Conservation (phyloP, 2,113 vertebrate genomes). For the Tursiops truncatus region DNA sequence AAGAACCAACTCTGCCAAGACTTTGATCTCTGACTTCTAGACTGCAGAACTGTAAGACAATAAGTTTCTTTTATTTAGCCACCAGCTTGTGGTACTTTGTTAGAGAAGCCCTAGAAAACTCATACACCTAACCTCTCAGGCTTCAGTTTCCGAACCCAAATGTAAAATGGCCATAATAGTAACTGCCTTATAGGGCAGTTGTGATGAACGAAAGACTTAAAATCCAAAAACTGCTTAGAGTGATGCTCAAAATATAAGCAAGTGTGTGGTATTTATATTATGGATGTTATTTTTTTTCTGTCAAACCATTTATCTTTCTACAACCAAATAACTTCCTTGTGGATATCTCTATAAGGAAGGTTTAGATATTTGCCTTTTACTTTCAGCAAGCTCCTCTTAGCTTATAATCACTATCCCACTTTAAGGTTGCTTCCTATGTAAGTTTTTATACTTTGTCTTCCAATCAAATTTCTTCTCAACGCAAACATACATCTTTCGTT, state of each 20-base stretch:
- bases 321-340: not conserved
- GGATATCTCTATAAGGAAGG: not conserved
- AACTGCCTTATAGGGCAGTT: not conserved
- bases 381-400: constrained; percentile 16
- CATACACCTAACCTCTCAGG: not conserved
- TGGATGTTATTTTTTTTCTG: not conserved
- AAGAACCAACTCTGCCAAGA: not conserved
- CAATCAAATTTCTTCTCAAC: constrained; percentile 19
- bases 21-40: not conserved
- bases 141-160: not conserved
- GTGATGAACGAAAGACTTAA: constrained; percentile 2
- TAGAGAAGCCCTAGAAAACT: not conserved
- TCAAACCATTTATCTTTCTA: constrained; percentile 11
- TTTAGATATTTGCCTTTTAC: not conserved
- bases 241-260: not conserved
- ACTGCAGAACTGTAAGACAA: not conserved
- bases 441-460: not conserved
- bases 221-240: not conserved
- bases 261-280: not conserved
- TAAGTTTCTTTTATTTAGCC: not conserved
- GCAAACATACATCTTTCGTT: constrained; percentile 55
- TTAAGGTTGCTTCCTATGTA: not conserved
- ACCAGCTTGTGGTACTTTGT: not conserved
- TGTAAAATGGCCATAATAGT: constrained; percentile 7
- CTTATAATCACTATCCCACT: not conserved